phyloP scores from a whole-genome alignment of 2,888 invertebrate species.

The Odontothrips loti region DNA sequence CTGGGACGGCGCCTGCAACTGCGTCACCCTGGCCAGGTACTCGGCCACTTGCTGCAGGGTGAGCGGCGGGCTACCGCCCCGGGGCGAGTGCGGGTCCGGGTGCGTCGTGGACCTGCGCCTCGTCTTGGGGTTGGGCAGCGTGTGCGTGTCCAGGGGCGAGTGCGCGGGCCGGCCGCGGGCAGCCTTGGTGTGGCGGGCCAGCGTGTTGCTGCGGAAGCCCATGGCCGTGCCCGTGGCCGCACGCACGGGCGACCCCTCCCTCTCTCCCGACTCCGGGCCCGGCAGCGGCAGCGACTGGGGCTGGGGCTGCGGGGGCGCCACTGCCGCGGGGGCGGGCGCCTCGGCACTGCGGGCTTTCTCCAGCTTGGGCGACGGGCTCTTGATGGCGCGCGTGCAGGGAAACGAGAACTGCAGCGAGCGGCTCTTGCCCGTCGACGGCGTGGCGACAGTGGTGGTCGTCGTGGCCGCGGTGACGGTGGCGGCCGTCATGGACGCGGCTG shows the following conservation, averaged over 20 bases:
- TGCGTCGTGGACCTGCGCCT: not conserved
- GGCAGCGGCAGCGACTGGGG: not conserved
- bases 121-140: conserved; percentile 18
- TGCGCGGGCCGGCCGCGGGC: not conserved
- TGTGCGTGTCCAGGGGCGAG: conserved; percentile 4
- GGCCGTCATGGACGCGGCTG: not conserved
- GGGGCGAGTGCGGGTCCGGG: not conserved
- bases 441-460: not conserved
- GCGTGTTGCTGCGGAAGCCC: not conserved
- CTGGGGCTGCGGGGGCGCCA: not conserved
- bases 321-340: not conserved
- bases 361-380: conserved; percentile 12
- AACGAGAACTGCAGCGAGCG: conserved; percentile 15
- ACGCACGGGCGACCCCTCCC: not conserved
- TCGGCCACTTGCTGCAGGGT: conserved; percentile 21
- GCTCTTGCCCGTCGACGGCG: not conserved
- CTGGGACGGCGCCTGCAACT: not conserved
- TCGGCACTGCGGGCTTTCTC: conserved; percentile 5
- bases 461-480: not conserved
- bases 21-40: not conserved
- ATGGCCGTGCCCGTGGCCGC: not conserved
- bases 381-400: not conserved
- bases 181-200: conserved; percentile 3
- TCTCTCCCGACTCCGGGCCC: not conserved
- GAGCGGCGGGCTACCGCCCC: not conserved